A percentile compares a stretch with the other conserved stretches of the same genome.
Evolutionary conservation across 1,140 invertebrate genomes (phyloP).

Genomic region (Atopsyche davidsoni): DNA sequence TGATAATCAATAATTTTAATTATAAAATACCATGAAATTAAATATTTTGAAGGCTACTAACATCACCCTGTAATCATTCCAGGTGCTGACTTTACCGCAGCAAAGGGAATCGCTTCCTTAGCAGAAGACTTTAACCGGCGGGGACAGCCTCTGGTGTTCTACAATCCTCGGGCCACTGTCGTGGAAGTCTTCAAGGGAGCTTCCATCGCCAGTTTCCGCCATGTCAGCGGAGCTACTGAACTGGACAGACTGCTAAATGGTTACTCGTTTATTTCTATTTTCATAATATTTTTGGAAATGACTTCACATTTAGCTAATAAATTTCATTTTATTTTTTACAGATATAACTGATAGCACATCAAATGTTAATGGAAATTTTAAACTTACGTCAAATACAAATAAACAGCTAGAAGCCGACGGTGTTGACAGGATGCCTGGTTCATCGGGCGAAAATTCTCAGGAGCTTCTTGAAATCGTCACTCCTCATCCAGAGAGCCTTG

Average conservation of each 20-base stretch:
- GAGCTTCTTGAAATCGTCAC: conserved; percentile 23
- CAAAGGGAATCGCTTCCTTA: conserved; percentile 71
- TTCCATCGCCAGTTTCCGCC: conserved; percentile 37
- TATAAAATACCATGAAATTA: no score
- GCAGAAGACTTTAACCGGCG: conserved; percentile 64
- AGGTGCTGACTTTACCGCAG: conserved; percentile 80
- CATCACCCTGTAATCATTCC: conserved; percentile 22
- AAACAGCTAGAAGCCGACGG: no score
- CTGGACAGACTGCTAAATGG: conserved; percentile 40
- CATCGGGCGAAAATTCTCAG: conserved; percentile 13
- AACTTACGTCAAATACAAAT: background rate
- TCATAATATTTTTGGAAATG: no score
- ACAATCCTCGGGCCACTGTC: conserved; percentile 42
- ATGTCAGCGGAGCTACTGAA: conserved; percentile 37
- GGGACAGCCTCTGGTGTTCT: conserved; percentile 56
- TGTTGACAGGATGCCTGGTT: no score
- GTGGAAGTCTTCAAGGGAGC: conserved; percentile 40
- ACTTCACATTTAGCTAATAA: no score
- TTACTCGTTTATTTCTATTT: conserved; percentile 21
- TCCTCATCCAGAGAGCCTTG: background rate
- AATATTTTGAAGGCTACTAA: no score
- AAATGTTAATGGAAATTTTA: background rate
- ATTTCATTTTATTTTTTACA: no score
- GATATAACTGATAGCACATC: no score
- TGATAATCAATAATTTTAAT: no score